Evolutionary conservation across 2,888 invertebrate genomes (phyloP).

Genomic region (Acleris literana): DNA sequence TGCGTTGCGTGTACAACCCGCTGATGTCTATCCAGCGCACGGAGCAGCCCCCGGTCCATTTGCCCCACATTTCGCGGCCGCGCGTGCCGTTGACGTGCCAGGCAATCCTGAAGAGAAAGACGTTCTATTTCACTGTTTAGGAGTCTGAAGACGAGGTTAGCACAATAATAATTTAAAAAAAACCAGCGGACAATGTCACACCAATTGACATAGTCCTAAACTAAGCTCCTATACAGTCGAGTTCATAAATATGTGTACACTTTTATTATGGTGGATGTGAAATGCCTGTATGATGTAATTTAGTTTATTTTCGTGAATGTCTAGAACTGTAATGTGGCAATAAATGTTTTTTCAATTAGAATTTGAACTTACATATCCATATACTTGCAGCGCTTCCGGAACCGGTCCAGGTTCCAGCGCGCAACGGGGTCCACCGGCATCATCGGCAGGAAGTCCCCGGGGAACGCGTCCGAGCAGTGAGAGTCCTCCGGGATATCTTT

Average conservation of each 20-base stretch:
- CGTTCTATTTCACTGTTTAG: too few relatives aligned
- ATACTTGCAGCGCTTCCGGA: constrained; percentile 1
- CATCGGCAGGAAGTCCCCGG: not conserved
- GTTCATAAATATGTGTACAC: too few relatives aligned
- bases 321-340: too few relatives aligned
- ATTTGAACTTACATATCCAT: constrained; percentile 12
- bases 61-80: constrained; percentile 59
- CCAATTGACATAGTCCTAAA: too few relatives aligned
- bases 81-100: constrained; percentile 42
- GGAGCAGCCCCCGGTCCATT: constrained; percentile 69
- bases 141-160: too few relatives aligned
- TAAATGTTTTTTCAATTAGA: too few relatives aligned
- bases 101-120: not conserved
- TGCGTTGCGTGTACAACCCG: constrained; percentile 66
- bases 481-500: not conserved
- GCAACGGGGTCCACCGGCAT: not conserved
- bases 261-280: too few relatives aligned
- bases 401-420: not conserved
- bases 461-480: constrained; percentile 6
- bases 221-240: too few relatives aligned
- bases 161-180: too few relatives aligned
- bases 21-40: constrained; percentile 68
- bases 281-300: too few relatives aligned
- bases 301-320: too few relatives aligned
- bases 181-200: too few relatives aligned